A percentile compares a stretch with the other conserved stretches of the same genome.
These are phyloP conservation scores for Stramonita haemastoma DNA, from an alignment of 2,888 invertebrate species.

Conservation along the genomic window DNA sequence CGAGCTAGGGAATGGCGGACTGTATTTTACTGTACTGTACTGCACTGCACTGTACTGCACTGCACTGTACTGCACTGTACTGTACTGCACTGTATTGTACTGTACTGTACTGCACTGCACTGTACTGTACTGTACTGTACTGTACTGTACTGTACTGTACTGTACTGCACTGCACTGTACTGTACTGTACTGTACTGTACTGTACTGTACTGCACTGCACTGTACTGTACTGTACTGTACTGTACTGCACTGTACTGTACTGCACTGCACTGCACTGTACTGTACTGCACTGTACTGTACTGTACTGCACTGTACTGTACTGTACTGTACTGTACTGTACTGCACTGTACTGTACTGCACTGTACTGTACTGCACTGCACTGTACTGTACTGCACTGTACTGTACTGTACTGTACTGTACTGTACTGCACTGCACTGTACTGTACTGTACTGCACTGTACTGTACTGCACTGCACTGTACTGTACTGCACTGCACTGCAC, in stretches of 20 bases:
- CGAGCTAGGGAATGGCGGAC: too few species aligned
- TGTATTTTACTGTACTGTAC: background rate
- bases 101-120: background rate
- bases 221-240: slow-evolving; percentile 25
- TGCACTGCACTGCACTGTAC: slow-evolving; percentile 7
- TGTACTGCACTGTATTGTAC: background rate
- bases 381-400: slow-evolving; percentile 16
- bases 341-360: slow-evolving; percentile 19
- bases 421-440: slow-evolving; percentile 1
- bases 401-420: slow-evolving; percentile 12
- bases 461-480: background rate
- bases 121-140: background rate
- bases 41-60: background rate
- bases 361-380: slow-evolving; percentile 15
- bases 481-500: background rate
- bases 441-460: slow-evolving; percentile 1
- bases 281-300: background rate
- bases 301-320: slow-evolving; percentile 16
- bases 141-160: background rate
- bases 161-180: background rate
- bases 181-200: background rate
- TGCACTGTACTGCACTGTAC: background rate
- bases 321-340: slow-evolving; percentile 46
- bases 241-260: slow-evolving; percentile 20
- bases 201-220: background rate